Evolutionary conservation across 53 echinoderm and acorn worm genomes (phyloP), one percentile per base, ranked within the genome.

Genomic region (Holothuria leucospilota): DNA sequence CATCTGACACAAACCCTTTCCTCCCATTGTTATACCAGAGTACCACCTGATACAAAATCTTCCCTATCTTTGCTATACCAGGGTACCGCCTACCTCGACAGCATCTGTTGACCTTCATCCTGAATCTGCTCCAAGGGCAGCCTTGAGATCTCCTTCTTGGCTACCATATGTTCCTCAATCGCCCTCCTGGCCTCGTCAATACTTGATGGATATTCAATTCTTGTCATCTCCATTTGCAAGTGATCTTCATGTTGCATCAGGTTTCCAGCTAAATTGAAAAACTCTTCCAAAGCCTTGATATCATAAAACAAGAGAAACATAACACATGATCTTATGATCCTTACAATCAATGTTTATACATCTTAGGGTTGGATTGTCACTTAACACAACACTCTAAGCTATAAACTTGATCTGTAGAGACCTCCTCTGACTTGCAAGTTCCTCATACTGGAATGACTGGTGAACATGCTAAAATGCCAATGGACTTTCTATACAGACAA

Each of bases 201-300:
- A 49, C 90, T 92, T 61, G 89, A 79, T 29, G 98, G 85, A 59
- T 88, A 95, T 84, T 95, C 91, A 18, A 93, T 90, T 51, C 88
- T 77, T 39, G 86, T 93, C 92, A 98, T 93, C 79, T 98, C 98
- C 59, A 81, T 86, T 27, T 93, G 93, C 46, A 98, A 75, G 63
- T 95, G 93, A 46, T 98, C 98, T 56, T 95, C 93, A 16, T 94
- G 89, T 66, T 95, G 93, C 95, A 98, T 93, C 63, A 98, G 90
- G 69, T 93, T 91, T 11, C 92, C 90, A 16, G 98, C 98, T 51
- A 90, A 89, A 24, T 91, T 88, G 68, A 95, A 86, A 85, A 98
- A 98, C 42, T 98, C 98, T 73, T 98, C 98, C 52, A 98, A 85
- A 26, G 95, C 91, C 98, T 98, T 62, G n/a, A 41, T 51, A 61